Conservation (phyloP, 1,140 invertebrate species). For the Belonocnema kinseyi region DNA sequence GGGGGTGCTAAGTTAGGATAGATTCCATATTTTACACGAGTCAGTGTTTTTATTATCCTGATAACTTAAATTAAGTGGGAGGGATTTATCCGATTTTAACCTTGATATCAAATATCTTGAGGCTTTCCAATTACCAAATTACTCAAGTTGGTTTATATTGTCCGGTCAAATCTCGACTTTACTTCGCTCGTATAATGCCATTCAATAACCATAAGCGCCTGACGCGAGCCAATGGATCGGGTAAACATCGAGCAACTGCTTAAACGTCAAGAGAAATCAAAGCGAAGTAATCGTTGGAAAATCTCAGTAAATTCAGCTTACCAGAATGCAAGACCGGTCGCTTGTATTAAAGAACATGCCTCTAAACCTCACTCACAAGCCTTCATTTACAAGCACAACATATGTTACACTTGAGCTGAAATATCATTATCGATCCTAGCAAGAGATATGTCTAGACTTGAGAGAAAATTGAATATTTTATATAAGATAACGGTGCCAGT, state of each 20-base stretch:
- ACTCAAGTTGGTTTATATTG: not conserved
- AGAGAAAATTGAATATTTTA: constrained; percentile 24
- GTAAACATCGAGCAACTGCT: constrained; percentile 30
- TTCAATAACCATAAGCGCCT: constrained; percentile 24
- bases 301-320: constrained; percentile 27
- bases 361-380: constrained; percentile 5
- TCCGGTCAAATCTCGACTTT: constrained; percentile 1
- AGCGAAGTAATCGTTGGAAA: constrained; percentile 23
- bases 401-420: constrained; percentile 23
- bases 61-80: not conserved
- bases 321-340: constrained; percentile 23
- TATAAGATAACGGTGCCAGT: not conserved
- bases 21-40: no score
- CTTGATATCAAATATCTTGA: not conserved
- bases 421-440: not conserved
- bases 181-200: constrained; percentile 19
- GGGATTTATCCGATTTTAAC: not conserved
- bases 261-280: constrained; percentile 29
- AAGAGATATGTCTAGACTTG: not conserved
- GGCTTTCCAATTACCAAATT: constrained; percentile 2
- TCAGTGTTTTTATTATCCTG: not conserved
- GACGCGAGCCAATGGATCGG: constrained; percentile 13
- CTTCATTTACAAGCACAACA: constrained; percentile 19
- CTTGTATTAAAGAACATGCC: constrained; percentile 7
- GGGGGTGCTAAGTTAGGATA: no score